A percentile compares a stretch with the other conserved stretches of the same genome.
Evolutionary conservation across 2,797 vertebrate species (phyloP).

Genomic region (Malacoraja senta): DNA sequence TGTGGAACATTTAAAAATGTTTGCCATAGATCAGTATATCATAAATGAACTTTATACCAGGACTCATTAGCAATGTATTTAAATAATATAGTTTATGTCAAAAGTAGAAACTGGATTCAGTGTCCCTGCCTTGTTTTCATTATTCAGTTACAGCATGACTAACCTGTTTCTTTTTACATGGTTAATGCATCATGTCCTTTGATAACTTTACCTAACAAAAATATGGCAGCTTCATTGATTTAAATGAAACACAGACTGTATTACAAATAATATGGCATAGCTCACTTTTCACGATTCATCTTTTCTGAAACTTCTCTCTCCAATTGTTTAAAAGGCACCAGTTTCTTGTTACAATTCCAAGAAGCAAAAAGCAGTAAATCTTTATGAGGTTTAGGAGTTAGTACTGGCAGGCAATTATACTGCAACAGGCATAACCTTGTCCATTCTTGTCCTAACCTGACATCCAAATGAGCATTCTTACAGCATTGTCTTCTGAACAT

Average conservation of each 20-base stretch:
- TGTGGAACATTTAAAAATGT: background rate
- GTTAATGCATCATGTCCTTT: background rate
- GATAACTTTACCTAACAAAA: background rate
- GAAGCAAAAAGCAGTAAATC: too few species aligned
- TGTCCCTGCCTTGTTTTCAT: background rate
- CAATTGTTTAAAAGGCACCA: background rate
- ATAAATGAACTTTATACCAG: background rate
- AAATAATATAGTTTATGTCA: background rate
- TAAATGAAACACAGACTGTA: background rate
- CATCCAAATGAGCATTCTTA: background rate
- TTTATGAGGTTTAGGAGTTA: background rate
- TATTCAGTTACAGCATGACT: background rate
- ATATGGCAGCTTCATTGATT: background rate
- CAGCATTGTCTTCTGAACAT: background rate
- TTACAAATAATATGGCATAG: background rate
- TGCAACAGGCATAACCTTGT: background rate
- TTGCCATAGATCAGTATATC: background rate
- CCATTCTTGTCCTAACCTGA: background rate
- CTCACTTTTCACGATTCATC: background rate
- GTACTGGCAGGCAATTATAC: background rate
- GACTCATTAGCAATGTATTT: background rate
- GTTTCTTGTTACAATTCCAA: background rate
- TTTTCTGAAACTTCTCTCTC: background rate
- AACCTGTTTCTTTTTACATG: background rate
- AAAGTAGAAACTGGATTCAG: background rate